phyloP scores from a whole-genome alignment of 2,888 invertebrate species.

The Napeogenes sylphis region DNA sequence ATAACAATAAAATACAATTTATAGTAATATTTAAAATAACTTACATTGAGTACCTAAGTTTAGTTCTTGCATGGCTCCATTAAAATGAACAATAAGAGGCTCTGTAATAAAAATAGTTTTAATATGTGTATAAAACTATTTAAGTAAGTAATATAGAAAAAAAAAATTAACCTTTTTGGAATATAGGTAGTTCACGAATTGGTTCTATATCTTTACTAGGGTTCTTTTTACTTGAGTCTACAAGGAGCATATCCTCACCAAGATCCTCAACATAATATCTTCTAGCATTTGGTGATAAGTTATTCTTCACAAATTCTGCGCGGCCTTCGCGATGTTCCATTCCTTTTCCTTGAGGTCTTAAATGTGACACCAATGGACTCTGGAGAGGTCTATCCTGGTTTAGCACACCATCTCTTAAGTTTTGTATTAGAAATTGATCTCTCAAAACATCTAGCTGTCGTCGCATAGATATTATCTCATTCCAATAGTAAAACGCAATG shows the following conservation, averaged over 20 bases:
- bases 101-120: constrained; percentile 47
- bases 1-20: no score
- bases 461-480: constrained; percentile 62
- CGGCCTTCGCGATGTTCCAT: constrained; percentile 48
- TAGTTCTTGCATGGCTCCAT: constrained; percentile 54
- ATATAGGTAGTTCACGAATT: constrained; percentile 43
- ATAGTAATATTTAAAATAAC: constrained; percentile 31
- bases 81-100: constrained; percentile 61
- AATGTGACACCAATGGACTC: constrained; percentile 48
- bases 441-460: constrained; percentile 59
- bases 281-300: constrained; percentile 43
- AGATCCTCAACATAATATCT: constrained; percentile 62
- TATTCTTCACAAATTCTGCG: constrained; percentile 40
- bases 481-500: constrained; percentile 68
- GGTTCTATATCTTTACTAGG: constrained; percentile 44
- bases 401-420: constrained; percentile 39
- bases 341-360: constrained; percentile 38
- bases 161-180: constrained; percentile 52
- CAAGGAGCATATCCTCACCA: constrained; percentile 62
- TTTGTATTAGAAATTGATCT: constrained; percentile 57
- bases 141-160: neutral
- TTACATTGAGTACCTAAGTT: constrained; percentile 57
- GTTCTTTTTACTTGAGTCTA: constrained; percentile 63
- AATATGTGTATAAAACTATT: constrained; percentile 3
- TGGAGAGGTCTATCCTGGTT: constrained; percentile 45